These are phyloP conservation scores for Grammomys surdaster DNA, from an alignment of 2,113 vertebrate genomes.

Conservation along the genomic window DNA sequence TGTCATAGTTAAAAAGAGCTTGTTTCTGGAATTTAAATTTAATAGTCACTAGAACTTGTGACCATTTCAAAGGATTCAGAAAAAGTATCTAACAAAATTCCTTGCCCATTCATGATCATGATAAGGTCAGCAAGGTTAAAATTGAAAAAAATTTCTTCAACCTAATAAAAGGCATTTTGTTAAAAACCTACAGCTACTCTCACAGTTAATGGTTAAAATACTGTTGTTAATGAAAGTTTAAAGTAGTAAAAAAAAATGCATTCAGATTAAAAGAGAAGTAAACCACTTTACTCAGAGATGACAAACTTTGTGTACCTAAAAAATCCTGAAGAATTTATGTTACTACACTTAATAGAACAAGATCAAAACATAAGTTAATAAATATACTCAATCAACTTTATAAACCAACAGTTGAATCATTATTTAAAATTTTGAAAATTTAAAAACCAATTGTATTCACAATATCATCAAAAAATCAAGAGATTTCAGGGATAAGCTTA, in stretches of 20 bases:
- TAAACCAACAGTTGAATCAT: constrained; percentile 50
- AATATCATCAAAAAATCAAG: constrained; percentile 32
- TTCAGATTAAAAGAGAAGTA: constrained; percentile 54
- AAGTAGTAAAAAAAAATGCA: constrained; percentile 4
- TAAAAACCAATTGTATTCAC: constrained; percentile 26
- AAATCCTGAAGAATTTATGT: constrained; percentile 26
- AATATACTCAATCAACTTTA: constrained; percentile 44
- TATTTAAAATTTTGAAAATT: background rate
- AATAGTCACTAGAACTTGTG: constrained; percentile 20
- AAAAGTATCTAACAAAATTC: constrained; percentile 43
- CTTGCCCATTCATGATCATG: constrained; percentile 11
- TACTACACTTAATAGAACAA: constrained; percentile 42
- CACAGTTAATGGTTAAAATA: constrained; percentile 16
- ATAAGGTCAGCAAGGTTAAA: constrained; percentile 53
- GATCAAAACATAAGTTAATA: background rate
- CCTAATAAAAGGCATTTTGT: constrained; percentile 24
- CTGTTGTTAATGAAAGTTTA: constrained; percentile 32
- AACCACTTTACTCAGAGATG: constrained; percentile 19
- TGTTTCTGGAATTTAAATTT: constrained; percentile 36
- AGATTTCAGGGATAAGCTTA: constrained; percentile 38
- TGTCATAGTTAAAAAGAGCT: background rate
- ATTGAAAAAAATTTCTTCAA: constrained; percentile 7
- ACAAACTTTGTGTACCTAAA: constrained; percentile 3
- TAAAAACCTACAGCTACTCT: constrained; percentile 49
- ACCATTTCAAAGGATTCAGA: constrained; percentile 32